Conservation (phyloP, 1,140 invertebrate species). For the Papilio xuthus region DNA sequence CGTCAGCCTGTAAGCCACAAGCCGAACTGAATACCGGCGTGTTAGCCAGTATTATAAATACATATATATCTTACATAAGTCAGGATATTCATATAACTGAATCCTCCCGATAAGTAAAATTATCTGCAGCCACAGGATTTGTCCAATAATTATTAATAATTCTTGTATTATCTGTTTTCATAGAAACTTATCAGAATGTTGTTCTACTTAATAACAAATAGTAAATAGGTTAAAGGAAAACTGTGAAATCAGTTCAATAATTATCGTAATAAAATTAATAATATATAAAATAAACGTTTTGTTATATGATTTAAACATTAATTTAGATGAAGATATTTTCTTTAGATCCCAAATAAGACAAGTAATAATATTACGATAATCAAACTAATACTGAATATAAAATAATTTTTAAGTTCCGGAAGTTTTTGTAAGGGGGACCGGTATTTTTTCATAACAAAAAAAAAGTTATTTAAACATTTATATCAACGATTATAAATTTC, state of each 20-base stretch:
- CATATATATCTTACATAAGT: constrained; percentile 56
- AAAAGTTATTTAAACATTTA: constrained; percentile 1
- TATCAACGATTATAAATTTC: not conserved
- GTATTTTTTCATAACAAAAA: not conserved
- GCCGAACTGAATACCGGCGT: constrained; percentile 57
- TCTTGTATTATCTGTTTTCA: constrained; percentile 23
- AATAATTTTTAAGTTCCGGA: not conserved
- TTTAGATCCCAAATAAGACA: not conserved
- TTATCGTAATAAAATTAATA: not conserved
- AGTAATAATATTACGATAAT: not conserved
- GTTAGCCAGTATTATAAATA: constrained; percentile 45
- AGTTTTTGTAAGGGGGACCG: not conserved
- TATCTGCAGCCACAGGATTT: constrained; percentile 55
- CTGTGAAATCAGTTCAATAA: not conserved
- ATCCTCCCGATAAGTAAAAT: constrained; percentile 62
- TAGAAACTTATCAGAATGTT: constrained; percentile 29
- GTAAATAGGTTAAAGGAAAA: constrained; percentile 33
- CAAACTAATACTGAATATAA: not conserved
- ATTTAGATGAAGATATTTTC: no score
- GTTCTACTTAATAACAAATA: constrained; percentile 21
- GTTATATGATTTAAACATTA: no score
- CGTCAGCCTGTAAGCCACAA: constrained; percentile 53
- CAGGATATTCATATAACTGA: constrained; percentile 59
- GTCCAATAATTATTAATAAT: constrained; percentile 33
- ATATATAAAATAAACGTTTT: no score